Evolutionary conservation across 2,113 vertebrate genomes (phyloP).

Genomic region (Charina bottae): DNA sequence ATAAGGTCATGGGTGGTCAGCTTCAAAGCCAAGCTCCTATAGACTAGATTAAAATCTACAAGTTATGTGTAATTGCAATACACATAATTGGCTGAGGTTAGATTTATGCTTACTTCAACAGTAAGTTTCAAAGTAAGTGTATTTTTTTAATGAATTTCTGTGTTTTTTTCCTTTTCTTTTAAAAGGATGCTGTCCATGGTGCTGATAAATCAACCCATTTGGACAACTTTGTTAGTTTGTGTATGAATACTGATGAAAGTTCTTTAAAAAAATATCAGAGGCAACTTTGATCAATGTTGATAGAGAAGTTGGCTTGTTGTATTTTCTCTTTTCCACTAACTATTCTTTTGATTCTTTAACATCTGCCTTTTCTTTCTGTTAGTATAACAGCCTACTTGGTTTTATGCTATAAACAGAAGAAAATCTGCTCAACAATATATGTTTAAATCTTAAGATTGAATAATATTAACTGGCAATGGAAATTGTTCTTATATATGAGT

Average conservation of each 20-base stretch:
- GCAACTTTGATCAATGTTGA: background rate
- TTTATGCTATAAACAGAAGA: background rate
- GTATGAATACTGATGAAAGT: background rate
- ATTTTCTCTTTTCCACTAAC: background rate
- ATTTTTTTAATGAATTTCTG: background rate
- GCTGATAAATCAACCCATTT: background rate
- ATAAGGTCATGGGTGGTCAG: background rate
- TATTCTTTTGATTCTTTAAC: background rate
- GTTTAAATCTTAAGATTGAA: background rate
- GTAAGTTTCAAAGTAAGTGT: background rate
- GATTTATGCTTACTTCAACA: background rate
- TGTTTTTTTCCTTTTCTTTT: background rate
- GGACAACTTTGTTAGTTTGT: background rate
- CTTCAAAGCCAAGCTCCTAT: background rate
- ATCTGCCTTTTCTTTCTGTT: background rate
- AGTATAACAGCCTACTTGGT: background rate
- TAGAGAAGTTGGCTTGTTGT: background rate
- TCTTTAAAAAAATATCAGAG: background rate
- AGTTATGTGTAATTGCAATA: background rate
- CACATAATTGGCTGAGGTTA: background rate
- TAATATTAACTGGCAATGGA: background rate
- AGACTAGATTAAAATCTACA: background rate
- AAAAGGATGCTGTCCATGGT: background rate
- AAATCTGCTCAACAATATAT: background rate
- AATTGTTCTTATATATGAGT: background rate